These are phyloP conservation scores for Sphenopsis melanotis DNA, from an alignment of 2,797 vertebrate species.

Conservation along the genomic window DNA sequence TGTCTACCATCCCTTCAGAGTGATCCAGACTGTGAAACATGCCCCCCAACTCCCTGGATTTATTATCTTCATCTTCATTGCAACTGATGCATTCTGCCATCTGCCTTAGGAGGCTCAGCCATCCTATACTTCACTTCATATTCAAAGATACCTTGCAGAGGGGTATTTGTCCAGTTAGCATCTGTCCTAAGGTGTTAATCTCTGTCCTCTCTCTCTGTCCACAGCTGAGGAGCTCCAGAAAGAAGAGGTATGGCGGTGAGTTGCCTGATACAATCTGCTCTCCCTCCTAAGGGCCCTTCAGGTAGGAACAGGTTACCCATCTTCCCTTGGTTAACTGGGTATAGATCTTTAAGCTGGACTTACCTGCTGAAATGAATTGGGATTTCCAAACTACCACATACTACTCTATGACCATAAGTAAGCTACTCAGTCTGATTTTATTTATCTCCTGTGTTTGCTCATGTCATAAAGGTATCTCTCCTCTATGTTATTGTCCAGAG, in stretches of 20 bases:
- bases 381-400: background rate
- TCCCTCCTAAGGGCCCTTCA: background rate
- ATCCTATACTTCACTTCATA: background rate
- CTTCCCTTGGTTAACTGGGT: background rate
- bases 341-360: background rate
- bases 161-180: background rate
- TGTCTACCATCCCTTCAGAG: background rate
- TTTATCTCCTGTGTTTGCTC: background rate
- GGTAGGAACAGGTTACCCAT: background rate
- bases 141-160: background rate
- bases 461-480: background rate
- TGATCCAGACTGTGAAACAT: background rate
- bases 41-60: accelerated
- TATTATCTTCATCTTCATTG: background rate
- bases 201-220: background rate
- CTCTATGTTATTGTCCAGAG: background rate
- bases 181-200: background rate
- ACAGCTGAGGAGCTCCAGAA: background rate
- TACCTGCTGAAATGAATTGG: background rate
- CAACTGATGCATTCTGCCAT: background rate
- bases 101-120: background rate
- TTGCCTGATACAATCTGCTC: background rate
- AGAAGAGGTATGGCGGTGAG: background rate
- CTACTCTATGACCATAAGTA: background rate
- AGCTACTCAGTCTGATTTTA: background rate